phyloP scores from a whole-genome alignment of 2,113 vertebrate species.

The Prionailurus viverrinus region DNA sequence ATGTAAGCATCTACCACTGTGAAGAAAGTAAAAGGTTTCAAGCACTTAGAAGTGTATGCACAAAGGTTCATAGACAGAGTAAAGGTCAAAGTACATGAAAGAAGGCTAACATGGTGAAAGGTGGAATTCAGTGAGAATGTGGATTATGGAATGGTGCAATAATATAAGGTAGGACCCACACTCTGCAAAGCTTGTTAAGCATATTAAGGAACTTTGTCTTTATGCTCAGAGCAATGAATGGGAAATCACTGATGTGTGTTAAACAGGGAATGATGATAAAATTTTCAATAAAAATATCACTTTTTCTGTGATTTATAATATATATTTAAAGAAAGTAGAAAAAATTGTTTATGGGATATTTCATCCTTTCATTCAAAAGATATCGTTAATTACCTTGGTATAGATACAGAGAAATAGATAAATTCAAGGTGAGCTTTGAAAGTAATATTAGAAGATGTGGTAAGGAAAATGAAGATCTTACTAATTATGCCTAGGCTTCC shows the following conservation, averaged over 20 bases:
- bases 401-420: not conserved
- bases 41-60: not conserved
- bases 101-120: not conserved
- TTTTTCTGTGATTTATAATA: not conserved
- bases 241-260: not conserved
- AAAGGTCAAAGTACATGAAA: not conserved
- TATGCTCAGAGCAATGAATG: not conserved
- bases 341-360: not conserved
- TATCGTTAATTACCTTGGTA: not conserved
- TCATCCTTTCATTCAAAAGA: not conserved
- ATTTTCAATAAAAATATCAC: not conserved
- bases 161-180: not conserved
- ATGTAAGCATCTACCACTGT: not conserved
- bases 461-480: not conserved
- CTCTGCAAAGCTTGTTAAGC: not conserved
- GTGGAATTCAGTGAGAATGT: not conserved
- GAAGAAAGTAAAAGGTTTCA: not conserved
- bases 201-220: not conserved
- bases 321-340: not conserved
- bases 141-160: not conserved
- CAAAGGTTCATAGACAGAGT: not conserved
- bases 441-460: not conserved
- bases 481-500: not conserved
- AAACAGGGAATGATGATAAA: not conserved
- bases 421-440: not conserved